Evolutionary conservation across 2,888 invertebrate genomes (phyloP).

Genomic region (Nemapogon koenigi): DNA sequence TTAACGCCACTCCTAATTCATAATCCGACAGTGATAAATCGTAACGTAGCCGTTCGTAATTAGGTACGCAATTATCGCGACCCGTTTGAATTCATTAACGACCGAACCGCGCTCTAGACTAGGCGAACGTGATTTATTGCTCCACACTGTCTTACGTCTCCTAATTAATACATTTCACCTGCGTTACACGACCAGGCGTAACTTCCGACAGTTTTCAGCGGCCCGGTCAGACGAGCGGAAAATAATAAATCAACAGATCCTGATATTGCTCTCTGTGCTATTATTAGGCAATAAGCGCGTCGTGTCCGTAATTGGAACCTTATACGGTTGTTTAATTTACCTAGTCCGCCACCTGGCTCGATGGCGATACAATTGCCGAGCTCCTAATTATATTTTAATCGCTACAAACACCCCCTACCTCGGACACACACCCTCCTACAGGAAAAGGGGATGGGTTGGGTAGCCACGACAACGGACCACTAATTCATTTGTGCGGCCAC

Average conservation of each 20-base stretch:
- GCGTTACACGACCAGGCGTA: conserved; percentile 23
- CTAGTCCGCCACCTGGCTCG: conserved; percentile 56
- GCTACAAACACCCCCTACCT: conserved; percentile 39
- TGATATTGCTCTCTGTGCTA: conserved; percentile 38
- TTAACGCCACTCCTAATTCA: conserved; percentile 58
- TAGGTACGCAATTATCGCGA: conserved; percentile 61
- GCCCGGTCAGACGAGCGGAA: conserved; percentile 17
- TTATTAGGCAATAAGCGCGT: conserved; percentile 55
- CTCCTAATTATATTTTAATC: conserved; percentile 65
- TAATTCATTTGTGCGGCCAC: conserved; percentile 56
- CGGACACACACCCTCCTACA: conserved; percentile 16
- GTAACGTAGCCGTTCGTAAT: conserved; percentile 52
- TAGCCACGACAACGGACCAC: conserved; percentile 33
- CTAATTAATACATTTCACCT: conserved; percentile 52
- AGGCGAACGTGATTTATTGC: conserved; percentile 51
- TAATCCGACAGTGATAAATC: conserved; percentile 63
- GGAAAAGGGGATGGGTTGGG: conserved; percentile 20
- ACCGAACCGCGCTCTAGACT: conserved; percentile 37
- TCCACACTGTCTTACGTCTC: conserved; percentile 38
- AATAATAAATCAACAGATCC: conserved; percentile 50
- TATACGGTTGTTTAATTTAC: conserved; percentile 59
- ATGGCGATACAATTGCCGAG: conserved; percentile 60
- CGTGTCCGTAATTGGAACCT: conserved; percentile 50
- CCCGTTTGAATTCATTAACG: conserved; percentile 59
- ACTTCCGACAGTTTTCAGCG: conserved; percentile 20